Evolutionary conservation across 2,888 invertebrate genomes (phyloP).

Genomic region (Xiphydria camelus): DNA sequence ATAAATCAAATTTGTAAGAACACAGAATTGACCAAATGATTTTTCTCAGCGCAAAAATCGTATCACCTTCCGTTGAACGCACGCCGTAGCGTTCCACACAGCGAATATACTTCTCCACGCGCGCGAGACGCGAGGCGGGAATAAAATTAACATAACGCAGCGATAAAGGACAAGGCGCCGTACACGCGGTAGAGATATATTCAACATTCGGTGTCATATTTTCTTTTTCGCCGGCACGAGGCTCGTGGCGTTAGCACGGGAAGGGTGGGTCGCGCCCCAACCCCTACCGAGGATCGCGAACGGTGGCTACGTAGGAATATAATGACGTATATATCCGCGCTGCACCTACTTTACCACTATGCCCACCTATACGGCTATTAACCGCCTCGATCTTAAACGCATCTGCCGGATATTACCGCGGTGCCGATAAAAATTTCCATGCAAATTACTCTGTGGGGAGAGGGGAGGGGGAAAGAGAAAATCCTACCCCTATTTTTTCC

Average conservation of each 20-base stretch:
- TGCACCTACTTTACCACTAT: slow-evolving; percentile 17
- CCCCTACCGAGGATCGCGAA: slow-evolving; percentile 27
- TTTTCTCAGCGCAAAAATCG: too few relatives aligned
- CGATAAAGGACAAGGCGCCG: slow-evolving; percentile 43
- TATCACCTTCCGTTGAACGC: too few relatives aligned
- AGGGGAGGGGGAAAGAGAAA: too few relatives aligned
- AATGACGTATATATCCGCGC: slow-evolving; percentile 31
- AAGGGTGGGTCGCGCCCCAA: slow-evolving; percentile 38
- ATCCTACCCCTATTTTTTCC: too few relatives aligned
- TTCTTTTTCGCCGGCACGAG: slow-evolving; percentile 30
- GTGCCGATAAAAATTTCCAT: slow-evolving; percentile 52
- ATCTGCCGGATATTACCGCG: slow-evolving; percentile 51
- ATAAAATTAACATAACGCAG: slow-evolving; percentile 47
- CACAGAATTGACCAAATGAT: too few relatives aligned
- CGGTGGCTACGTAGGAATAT: slow-evolving; percentile 32
- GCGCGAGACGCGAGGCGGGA: slow-evolving; percentile 11
- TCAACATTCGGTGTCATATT: slow-evolving; percentile 40
- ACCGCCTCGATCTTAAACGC: slow-evolving; percentile 46
- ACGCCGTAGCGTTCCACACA: too few relatives aligned
- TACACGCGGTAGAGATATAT: slow-evolving; percentile 42
- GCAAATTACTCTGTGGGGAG: slow-evolving; percentile 49
- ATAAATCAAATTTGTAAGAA: too few relatives aligned
- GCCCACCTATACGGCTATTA: slow-evolving; percentile 30
- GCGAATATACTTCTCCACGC: too few relatives aligned
- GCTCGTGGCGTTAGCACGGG: slow-evolving; percentile 37